A percentile compares a stretch with the other conserved stretches of the same genome.
phyloP scores from a whole-genome alignment of 2,113 vertebrate species.

The Myotis brandtii region DNA sequence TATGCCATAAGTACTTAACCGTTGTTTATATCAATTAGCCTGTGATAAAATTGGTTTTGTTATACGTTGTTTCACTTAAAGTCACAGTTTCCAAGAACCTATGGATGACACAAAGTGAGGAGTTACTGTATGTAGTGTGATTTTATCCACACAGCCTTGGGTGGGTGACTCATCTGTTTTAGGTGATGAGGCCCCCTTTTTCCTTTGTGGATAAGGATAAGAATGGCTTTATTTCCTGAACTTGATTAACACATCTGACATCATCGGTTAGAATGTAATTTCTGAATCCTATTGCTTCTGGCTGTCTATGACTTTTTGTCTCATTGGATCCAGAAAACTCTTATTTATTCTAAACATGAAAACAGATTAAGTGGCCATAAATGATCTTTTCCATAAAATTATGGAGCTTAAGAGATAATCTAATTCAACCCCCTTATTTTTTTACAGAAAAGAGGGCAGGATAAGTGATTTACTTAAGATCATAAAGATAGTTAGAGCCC shows the following conservation, averaged over 20 bases:
- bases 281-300: constrained; percentile 70
- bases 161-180: constrained; percentile 63
- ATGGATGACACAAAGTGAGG: background rate
- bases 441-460: constrained; percentile 73
- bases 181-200: constrained; percentile 57
- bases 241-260: constrained; percentile 71
- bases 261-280: constrained; percentile 71
- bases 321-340: constrained; percentile 61
- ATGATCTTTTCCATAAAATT: constrained; percentile 69
- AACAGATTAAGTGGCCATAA: constrained; percentile 65
- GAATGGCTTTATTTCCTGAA: constrained; percentile 68
- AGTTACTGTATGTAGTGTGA: background rate
- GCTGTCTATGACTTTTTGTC: constrained; percentile 58
- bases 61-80: background rate
- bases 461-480: constrained; percentile 77
- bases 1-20: background rate
- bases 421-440: constrained; percentile 65
- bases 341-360: constrained; percentile 72
- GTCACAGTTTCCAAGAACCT: background rate
- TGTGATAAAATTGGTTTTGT: background rate
- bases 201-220: constrained; percentile 53
- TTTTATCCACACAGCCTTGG: constrained; percentile 59
- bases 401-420: constrained; percentile 67
- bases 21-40: background rate
- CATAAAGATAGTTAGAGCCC: constrained; percentile 67